Base-by-base conservation (phyloP, 1,140 invertebrate genomes). In the Leptinotarsa undecemlineata region DNA sequence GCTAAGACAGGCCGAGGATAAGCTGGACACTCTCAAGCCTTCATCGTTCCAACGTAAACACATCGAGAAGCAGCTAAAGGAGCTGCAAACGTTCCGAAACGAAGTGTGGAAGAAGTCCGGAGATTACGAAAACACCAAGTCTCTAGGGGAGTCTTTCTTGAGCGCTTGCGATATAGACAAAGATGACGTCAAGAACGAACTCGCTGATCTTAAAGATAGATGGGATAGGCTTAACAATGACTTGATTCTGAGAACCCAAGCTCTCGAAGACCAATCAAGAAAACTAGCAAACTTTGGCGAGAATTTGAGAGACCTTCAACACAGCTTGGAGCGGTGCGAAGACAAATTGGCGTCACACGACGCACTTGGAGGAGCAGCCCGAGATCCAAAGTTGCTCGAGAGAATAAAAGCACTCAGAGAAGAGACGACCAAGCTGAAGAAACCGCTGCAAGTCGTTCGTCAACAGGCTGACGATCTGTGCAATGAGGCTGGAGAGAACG, bases 201-300 rank as follows among this genome's bases (percentile, higher is more conserved):
- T 98, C 3, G 87, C 90, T 71, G 88, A 90, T 67, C 90, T 97
- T 82, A 95, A 94, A 85, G 90, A 92, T 71, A 87, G 95, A 82
- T 98, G 96, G 96, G 95, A 97, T 82, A 91, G 91, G 82, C 87
- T 98, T 1, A 96, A 96, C 82, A 94, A 95, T 82, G 94, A 93
- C 89, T 80, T 87, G 68, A 87, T 87, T 76, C 75, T 84, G 84
- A 82, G 92, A 82, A 89, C 92, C 71, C 90, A 95, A 86, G 89
- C 92, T 81, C 86, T 98, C 63, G 96, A 98, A 86, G 94, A 96
- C 75, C 92, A 94, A 19, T 90, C 92, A 2, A 91, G 94, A 63
- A 92, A 93, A 72, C 87, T 98, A 62, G 88, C 90, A 64, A 95
- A 98, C 70, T 96, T 96, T 82, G 91, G 91, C 73, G 96, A 98